Conservation (phyloP, 2,888 invertebrate species). For the Thereva unica region DNA sequence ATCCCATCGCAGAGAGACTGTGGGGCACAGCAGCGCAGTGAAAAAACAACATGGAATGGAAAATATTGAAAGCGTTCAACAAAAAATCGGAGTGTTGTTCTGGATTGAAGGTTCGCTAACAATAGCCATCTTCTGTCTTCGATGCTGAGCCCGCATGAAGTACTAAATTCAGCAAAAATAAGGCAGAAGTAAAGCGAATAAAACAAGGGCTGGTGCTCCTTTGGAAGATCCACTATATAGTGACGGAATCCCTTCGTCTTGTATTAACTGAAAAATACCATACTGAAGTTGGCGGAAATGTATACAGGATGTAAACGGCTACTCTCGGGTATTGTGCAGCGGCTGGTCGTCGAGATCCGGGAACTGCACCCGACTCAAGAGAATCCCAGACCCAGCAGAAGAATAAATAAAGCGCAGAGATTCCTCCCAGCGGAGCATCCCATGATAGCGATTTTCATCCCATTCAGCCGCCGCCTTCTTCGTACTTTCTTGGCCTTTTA, state of each 20-base stretch:
- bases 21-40: not conserved
- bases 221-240: slow-evolving; percentile 9
- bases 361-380: no score
- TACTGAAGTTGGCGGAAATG: slow-evolving; percentile 25
- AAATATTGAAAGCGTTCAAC: no score
- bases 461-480: not conserved
- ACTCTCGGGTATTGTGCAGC: not conserved
- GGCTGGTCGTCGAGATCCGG: no score
- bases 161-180: not conserved
- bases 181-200: not conserved
- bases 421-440: no score
- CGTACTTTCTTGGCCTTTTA: not conserved
- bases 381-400: no score
- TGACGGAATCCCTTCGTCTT: slow-evolving; percentile 22
- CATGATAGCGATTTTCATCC: no score
- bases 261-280: slow-evolving; percentile 19
- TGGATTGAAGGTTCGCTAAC: no score
- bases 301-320: slow-evolving; percentile 32
- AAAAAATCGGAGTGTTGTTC: no score
- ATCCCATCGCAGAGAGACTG: slow-evolving; percentile 2
- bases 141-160: not conserved
- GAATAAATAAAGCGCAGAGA: no score
- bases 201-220: slow-evolving; percentile 5
- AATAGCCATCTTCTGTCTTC: no score
- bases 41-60: not conserved